A percentile compares a stretch with the other conserved stretches of the same genome.
These are phyloP conservation scores for Acleris sparsana DNA, from an alignment of 2,888 invertebrate species.

Conservation along the genomic window DNA sequence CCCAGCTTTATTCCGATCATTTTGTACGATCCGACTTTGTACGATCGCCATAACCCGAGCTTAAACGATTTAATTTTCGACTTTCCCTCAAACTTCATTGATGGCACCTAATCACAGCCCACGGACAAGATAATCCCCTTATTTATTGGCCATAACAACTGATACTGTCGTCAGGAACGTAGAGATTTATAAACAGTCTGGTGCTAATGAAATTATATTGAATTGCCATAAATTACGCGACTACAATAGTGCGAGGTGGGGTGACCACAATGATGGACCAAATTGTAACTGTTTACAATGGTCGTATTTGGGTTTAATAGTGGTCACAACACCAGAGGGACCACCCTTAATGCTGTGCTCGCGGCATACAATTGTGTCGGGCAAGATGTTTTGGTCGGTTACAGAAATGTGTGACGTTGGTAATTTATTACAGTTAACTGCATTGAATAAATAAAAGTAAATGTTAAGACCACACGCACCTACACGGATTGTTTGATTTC, in stretches of 20 bases:
- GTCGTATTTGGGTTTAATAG: slow-evolving; percentile 67
- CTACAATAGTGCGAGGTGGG: slow-evolving; percentile 55
- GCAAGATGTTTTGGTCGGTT: slow-evolving; percentile 54
- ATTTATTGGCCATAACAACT: slow-evolving; percentile 77
- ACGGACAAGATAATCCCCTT: slow-evolving; percentile 79
- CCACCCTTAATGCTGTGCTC: slow-evolving; percentile 69
- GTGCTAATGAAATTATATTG: slow-evolving; percentile 80
- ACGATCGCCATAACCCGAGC: slow-evolving; percentile 68
- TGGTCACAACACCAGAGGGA: slow-evolving; percentile 59
- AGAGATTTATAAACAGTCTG: slow-evolving; percentile 73
- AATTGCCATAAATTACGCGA: slow-evolving; percentile 70
- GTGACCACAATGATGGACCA: slow-evolving; percentile 59
- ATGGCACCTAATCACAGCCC: slow-evolving; percentile 73
- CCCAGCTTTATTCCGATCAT: slow-evolving; percentile 49
- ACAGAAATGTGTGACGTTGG: slow-evolving; percentile 38
- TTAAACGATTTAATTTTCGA: slow-evolving; percentile 77
- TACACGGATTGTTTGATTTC: slow-evolving; percentile 6
- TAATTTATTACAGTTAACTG: slow-evolving; percentile 55
- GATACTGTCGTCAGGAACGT: slow-evolving; percentile 69
- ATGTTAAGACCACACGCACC: slow-evolving; percentile 43
- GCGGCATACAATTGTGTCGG: slow-evolving; percentile 49
- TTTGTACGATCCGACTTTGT: slow-evolving; percentile 65
- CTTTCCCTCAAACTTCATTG: slow-evolving; percentile 75
- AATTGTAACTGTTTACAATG: slow-evolving; percentile 56
- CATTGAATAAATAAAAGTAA: slow-evolving; percentile 42